These are phyloP conservation scores for Spodoptera litura DNA, from an alignment of 1,140 invertebrate genomes.

Conservation along the genomic window DNA sequence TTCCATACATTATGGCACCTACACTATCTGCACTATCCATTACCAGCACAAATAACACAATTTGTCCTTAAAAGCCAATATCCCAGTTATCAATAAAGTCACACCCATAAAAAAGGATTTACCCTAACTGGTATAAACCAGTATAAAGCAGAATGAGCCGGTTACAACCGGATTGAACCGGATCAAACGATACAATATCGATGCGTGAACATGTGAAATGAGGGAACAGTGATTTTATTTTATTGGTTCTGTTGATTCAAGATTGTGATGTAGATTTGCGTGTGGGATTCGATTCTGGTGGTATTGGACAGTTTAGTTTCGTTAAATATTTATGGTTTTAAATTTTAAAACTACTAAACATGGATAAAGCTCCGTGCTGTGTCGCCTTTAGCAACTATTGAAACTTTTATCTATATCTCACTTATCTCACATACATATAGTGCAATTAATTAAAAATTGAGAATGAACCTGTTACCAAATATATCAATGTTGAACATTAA, in stretches of 20 bases:
- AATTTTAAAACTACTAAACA: too few relatives aligned
- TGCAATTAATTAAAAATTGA: too few relatives aligned
- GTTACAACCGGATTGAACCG: conserved; percentile 25
- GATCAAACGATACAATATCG: conserved; percentile 44
- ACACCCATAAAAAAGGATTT: conserved; percentile 50
- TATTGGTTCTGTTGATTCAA: conserved; percentile 20
- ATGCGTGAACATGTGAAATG: conserved; percentile 9
- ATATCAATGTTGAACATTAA: too few relatives aligned
- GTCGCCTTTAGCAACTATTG: too few relatives aligned
- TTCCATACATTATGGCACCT: background rate
- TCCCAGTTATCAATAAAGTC: conserved; percentile 34
- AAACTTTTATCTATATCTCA: too few relatives aligned
- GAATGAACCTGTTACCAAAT: too few relatives aligned
- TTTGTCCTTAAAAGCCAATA: conserved; percentile 16
- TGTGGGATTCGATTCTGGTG: too few relatives aligned
- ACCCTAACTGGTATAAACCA: conserved; percentile 29
- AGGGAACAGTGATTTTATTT: conserved; percentile 30
- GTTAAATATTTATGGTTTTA: too few relatives aligned
- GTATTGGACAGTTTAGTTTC: too few relatives aligned
- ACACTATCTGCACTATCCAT: background rate
- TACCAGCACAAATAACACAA: conserved; percentile 14
- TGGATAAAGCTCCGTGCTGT: too few relatives aligned
- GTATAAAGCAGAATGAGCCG: conserved; percentile 26
- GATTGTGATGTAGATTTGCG: background rate
- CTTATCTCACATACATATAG: too few relatives aligned